Percentiles rank a stretch among this genome's conserved stretches.
phyloP scores from a whole-genome alignment of 2,113 vertebrate genomes.

The Heptranchias perlo region DNA sequence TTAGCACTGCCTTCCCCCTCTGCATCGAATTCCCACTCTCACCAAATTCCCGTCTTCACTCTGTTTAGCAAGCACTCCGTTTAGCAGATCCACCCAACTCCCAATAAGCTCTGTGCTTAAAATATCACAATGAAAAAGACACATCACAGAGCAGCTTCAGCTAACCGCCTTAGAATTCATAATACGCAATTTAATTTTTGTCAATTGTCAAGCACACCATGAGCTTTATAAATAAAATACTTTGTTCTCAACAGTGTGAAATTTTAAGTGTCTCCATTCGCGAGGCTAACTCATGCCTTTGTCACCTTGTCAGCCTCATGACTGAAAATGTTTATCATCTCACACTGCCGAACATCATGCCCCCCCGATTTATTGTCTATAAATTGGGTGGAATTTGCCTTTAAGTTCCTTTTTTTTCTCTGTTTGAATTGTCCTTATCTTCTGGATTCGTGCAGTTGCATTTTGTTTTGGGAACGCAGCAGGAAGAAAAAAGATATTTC shows the following conservation, averaged over 20 bases:
- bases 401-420: not conserved
- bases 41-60: no score
- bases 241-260: not conserved
- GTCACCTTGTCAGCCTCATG: not conserved
- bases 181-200: not conserved
- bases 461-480: conserved; percentile 9
- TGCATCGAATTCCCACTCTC: no score
- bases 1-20: no score
- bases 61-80: no score
- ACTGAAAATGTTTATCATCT: not conserved
- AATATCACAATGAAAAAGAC: not conserved
- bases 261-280: not conserved
- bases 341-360: not conserved
- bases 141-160: not conserved
- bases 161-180: not conserved
- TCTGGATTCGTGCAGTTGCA: not conserved
- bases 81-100: no score
- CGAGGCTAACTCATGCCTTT: not conserved
- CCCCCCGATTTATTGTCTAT: not conserved
- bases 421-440: not conserved
- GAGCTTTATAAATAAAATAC: not conserved
- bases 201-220: not conserved
- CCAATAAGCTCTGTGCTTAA: no score
- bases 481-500: not conserved
- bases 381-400: not conserved